Base-by-base conservation (phyloP, 2,888 invertebrate genomes). In the Boloria euphrosyne region DNA sequence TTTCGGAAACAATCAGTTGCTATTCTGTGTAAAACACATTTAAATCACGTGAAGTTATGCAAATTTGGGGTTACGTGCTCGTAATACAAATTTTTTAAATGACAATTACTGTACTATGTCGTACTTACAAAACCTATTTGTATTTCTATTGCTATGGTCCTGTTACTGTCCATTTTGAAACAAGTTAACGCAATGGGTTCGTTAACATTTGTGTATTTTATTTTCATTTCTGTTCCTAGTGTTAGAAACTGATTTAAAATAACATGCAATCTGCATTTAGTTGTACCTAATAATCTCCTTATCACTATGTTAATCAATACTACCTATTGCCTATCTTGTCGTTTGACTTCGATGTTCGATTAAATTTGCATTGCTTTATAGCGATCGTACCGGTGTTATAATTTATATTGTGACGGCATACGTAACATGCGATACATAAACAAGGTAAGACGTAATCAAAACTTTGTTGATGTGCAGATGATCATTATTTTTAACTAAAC, bases 11-110 rank as follows among this genome's bases (percentile, higher is more conserved):
- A 74, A 71, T 69, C 65, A 62, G 44, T 57, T 58, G 27, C 22
- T 57, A 46, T n/a, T 57, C n/a, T 7, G 18, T 55, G 67, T 63
- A 79, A 75, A 43, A 75, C 82, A 82, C 81, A 69, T 66, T 66
- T 83, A 75, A 71, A 79, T 83, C 87, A 87, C 84, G 87, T 78
- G 67, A 75, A 72, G 61, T 67, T 80, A 87, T 87, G 85, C 77
- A 83, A 87, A 87, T 86, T 71, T 55, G 70, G 71, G 57, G 71
- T 76, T 85, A 81, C 85, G 86, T 84, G 83, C 75, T 75, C 69
- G 71, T 71, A 79, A 80, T 86, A 80, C 79, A 73, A 76, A 82
- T 78, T 76, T 73, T 72, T 68, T 76, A 76, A 70, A 74, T 76
- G 72, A 61, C 64, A 49, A 54, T 69, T 63, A 66, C 60, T 59